A percentile compares a stretch with the other conserved stretches of the same genome.
These are phyloP conservation scores for Cheirogaleus medius DNA, from an alignment of 2,113 vertebrate genomes.

Conservation along the genomic window DNA sequence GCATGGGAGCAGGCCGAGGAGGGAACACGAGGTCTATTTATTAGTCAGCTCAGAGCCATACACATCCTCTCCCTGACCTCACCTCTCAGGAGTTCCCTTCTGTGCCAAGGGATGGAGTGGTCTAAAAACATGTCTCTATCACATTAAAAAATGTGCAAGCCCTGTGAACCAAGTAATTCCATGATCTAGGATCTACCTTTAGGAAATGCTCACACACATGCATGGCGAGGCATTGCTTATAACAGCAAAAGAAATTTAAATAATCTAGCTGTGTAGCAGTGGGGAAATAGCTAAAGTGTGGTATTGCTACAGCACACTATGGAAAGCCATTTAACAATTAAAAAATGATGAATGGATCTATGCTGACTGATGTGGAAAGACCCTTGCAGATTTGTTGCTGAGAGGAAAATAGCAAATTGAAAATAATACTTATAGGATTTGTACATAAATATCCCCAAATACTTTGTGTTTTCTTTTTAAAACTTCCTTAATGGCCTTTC, in stretches of 20 bases:
- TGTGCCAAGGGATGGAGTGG: neutral
- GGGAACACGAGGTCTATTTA: fast-evolving
- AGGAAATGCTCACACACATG: neutral
- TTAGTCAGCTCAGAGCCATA: neutral
- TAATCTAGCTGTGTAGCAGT: neutral
- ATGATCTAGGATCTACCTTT: neutral
- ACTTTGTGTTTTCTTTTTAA: neutral
- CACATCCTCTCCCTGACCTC: neutral
- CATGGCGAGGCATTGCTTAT: neutral
- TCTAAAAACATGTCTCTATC: neutral
- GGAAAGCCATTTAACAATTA: neutral
- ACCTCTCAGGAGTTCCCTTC: neutral
- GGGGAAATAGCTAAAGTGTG: neutral
- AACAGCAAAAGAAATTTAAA: neutral
- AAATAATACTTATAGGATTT: neutral
- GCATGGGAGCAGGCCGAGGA: neutral
- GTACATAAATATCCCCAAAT: neutral
- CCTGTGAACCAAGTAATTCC: neutral
- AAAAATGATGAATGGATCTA: too few relatives aligned
- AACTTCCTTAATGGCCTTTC: neutral
- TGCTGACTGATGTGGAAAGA: neutral
- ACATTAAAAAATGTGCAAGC: neutral
- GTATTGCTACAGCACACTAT: neutral
- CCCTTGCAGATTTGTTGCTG: neutral
- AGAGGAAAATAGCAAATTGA: neutral